Conservation (phyloP, 2,888 invertebrate species). For the Platyscelio sp. region DNA sequence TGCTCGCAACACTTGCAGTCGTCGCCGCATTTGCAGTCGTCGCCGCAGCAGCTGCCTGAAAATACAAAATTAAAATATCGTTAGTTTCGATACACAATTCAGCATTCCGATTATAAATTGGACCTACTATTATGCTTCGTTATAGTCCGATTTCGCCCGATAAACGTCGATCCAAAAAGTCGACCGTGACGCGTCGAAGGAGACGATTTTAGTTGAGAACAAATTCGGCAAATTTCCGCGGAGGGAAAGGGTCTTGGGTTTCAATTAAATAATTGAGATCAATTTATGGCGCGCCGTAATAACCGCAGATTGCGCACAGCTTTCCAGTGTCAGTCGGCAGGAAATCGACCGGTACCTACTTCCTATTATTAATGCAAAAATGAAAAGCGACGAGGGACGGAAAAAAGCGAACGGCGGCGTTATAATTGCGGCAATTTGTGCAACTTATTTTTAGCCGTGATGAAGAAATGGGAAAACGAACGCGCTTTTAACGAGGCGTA, state of each 20-base stretch:
- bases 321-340: conserved; percentile 27
- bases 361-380: conserved; percentile 33
- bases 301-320: conserved; percentile 24
- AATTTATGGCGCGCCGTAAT: conserved; percentile 45
- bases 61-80: too few relatives aligned
- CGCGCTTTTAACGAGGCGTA: too few relatives aligned
- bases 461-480: too few relatives aligned
- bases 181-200: too few relatives aligned
- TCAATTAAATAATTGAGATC: conserved; percentile 48
- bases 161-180: too few relatives aligned
- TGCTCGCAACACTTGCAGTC: conserved; percentile 81
- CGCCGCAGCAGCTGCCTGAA: conserved; percentile 78
- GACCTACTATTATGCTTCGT: too few relatives aligned
- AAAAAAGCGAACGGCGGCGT: background rate
- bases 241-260: conserved; percentile 9
- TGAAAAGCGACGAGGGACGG: background rate
- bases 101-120: too few relatives aligned
- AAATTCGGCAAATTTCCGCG: background rate
- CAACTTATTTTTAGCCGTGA: too few relatives aligned
- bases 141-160: too few relatives aligned
- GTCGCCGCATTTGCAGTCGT: conserved; percentile 81
- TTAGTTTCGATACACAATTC: too few relatives aligned
- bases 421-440: background rate
- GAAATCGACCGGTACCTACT: conserved; percentile 42
- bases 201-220: background rate